These are phyloP conservation scores for Crotalus helleri DNA, from an alignment of 2,113 vertebrate species.

Conservation along the genomic window DNA sequence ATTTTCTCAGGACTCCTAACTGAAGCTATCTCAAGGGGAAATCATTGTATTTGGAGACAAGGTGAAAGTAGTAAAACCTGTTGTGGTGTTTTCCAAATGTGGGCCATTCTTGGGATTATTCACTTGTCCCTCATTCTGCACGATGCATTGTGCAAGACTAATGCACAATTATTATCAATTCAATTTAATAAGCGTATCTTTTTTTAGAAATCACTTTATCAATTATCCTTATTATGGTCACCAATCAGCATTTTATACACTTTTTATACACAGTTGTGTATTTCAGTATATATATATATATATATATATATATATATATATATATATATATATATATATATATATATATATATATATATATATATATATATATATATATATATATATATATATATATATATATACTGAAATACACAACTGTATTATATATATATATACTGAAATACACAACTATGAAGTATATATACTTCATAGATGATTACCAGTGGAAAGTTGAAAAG, in stretches of 20 bases:
- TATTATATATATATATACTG: too few relatives aligned
- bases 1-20: neutral
- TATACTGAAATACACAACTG: too few relatives aligned
- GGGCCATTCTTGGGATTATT: neutral
- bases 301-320: too few relatives aligned
- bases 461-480: neutral
- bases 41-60: neutral
- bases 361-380: too few relatives aligned
- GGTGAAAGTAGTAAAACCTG: neutral
- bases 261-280: too few relatives aligned
- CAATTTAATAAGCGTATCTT: neutral
- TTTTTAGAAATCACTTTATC: neutral
- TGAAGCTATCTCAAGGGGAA: neutral
- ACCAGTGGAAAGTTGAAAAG: neutral
- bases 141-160: neutral
- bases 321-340: neutral
- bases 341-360: neutral
- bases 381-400: neutral
- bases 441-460: too few relatives aligned
- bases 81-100: accelerated
- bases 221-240: neutral
- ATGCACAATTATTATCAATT: neutral
- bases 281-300: too few relatives aligned
- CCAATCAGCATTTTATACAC: neutral
- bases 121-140: neutral